Conservation (phyloP, 2,113 vertebrate genomes). For the Desmodus rotundus region DNA sequence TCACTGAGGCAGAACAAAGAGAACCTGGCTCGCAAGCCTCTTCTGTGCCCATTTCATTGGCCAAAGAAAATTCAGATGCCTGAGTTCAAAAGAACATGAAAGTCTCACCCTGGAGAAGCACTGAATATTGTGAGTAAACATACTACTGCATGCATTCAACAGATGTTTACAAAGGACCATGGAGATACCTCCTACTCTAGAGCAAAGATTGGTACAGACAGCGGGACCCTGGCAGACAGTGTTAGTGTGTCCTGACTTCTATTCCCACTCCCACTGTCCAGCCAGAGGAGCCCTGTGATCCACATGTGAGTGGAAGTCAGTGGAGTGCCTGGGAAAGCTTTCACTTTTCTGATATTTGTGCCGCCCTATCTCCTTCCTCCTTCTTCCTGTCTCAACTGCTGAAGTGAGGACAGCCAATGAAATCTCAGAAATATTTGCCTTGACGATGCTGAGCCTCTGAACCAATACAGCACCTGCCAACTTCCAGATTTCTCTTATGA, state of each 20-base stretch:
- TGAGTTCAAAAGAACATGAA: neutral
- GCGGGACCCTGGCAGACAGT: neutral
- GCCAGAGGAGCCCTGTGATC: neutral
- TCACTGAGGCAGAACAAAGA: neutral
- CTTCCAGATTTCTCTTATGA: neutral
- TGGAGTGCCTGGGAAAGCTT: neutral
- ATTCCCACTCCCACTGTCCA: neutral
- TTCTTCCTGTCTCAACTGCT: neutral
- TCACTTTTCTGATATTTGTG: neutral
- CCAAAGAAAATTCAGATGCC: neutral
- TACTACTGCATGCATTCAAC: neutral
- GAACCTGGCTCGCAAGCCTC: neutral
- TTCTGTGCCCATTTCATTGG: neutral
- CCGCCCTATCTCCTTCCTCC: neutral
- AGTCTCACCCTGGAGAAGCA: neutral
- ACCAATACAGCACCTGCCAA: neutral
- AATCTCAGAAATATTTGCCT: neutral
- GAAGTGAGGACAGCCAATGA: neutral
- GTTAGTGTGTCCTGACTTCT: neutral
- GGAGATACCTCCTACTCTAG: neutral
- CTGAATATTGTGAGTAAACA: neutral
- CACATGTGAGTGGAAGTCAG: neutral
- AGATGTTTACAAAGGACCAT: neutral
- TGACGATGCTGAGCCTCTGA: neutral
- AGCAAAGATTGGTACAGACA: neutral